Base-by-base conservation (phyloP, 2,113 vertebrate species). In the Pycnonotus jocosus region DNA sequence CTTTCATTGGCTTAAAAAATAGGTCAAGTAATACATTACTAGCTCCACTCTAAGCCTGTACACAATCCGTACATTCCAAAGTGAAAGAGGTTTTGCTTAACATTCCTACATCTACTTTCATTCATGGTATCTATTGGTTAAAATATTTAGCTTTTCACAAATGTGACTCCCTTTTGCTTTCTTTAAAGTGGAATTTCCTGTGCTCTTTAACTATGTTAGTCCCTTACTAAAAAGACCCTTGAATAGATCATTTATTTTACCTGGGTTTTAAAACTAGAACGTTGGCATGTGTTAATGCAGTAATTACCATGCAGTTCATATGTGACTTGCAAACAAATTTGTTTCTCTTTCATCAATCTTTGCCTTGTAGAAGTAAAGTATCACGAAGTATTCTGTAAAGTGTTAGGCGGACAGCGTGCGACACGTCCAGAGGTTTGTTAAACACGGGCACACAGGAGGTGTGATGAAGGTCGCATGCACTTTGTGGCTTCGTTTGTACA, bases 1-100 rank as follows among this genome's bases (percentile, higher is more conserved):
- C 93, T 95, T 96, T 95, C 94, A 96, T 94, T 93, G 95, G 95
- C 88, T 97, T 95, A 88, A 94, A 97, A 97, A 97, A 95, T 97
- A 96, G 96, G 96, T 97, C 94, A 95, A 97, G 92, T 94, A 96
- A 95, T 92, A 92, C 90, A 94, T 93, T 95, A 88, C 80, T 86
- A 90, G 92, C 90, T 92, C 56, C 4, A 13, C 82, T 94, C 48
- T 84, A 89, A 92, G 95, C 86, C 86, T 64, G 60, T 94, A 96
- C 90, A 90, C 95, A 97, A 69, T 84, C 82, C 1, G 3, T 86
- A 56, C 94, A 84, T 96, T 95, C 90, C 93, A 79, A 64, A 94
- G 64, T 24, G 51, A 90, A 72, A 86, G 88, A 94, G 80, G 80
- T 90, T 97, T 88, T 86, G 20, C 76, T 92, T 71, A 56, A 61